Evolutionary conservation across 2,797 vertebrate species (phyloP).

Genomic region (Oreochromis grahami): DNA sequence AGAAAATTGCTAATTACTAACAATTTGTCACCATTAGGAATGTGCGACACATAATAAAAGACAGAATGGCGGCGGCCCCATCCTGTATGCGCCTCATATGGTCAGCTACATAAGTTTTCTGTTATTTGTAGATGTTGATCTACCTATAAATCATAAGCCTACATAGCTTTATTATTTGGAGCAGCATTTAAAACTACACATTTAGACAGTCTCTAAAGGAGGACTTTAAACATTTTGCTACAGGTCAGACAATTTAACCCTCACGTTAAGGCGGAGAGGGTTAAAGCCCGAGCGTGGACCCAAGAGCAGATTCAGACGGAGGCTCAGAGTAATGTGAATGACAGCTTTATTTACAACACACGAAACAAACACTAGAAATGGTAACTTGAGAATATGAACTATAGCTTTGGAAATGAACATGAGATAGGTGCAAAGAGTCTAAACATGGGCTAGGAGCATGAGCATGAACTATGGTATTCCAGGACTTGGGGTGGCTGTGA

Average conservation of each 20-base stretch:
- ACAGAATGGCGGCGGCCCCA: background rate
- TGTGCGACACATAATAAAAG: background rate
- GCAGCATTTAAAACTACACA: background rate
- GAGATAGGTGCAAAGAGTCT: background rate
- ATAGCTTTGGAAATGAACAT: background rate
- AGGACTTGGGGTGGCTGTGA: fast-evolving
- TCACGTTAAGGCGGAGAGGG: background rate
- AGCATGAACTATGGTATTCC: background rate
- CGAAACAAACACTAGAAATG: background rate
- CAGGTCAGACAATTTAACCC: background rate
- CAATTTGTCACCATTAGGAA: background rate
- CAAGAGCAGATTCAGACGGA: background rate
- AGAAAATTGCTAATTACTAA: background rate
- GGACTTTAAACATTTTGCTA: background rate
- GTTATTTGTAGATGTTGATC: background rate
- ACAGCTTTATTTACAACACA: background rate
- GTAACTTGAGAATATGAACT: background rate
- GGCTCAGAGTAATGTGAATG: background rate
- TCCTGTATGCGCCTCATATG: background rate
- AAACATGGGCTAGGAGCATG: background rate
- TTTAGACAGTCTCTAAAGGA: background rate
- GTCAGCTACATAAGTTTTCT: background rate
- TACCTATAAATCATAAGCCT: background rate
- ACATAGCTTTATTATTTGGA: background rate
- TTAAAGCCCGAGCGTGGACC: too few relatives aligned